Evolutionary conservation across 2,888 invertebrate species (phyloP), one percentile per base, ranked within the genome.

Genomic region (Tenthredo amoena): DNA sequence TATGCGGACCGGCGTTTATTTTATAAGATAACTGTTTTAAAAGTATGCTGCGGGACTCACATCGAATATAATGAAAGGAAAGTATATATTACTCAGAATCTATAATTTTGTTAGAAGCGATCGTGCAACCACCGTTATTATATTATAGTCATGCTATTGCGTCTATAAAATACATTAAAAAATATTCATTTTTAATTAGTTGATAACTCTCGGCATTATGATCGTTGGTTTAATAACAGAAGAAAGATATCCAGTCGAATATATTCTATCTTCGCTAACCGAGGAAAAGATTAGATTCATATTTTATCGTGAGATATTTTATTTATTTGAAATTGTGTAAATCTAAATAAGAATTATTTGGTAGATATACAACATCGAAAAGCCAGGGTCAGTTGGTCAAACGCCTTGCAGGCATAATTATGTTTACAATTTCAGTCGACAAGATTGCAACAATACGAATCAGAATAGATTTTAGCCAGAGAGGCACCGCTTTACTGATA

Each of bases 131-230:
- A 47, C 47, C 47, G 47, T 47, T 4, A 15, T 47, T 47, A 47
- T 47, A 3, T 5, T 37, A 12, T 47, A 47, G 47, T 47, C 55
- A 55, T n/a, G 55, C 55, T n/a, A 55, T 55, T n/a, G 55, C 55
- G 55, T 55, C n/a, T 55, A 55, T 55, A 55, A 55, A 55, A 55
- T n/a, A 55, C n/a, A n/a, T n/a, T 6, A n/a, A 7, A 55, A 55
- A 55, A n/a, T 55, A 55, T n/a, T n/a, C n/a, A 55, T 55, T 55
- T 55, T n/a, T 55, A n/a, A n/a, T 55, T 55, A 55, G 55, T 55
- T 55, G 55, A 55, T 55, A 55, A 55, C 55, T n/a, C 55, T 55
- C n/a, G 6, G 7, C 55, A 55, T 55, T 55, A n/a, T 55, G n/a
- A n/a, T 55, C n/a, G 55, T n/a, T 55, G 55, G 6, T n/a, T 18